Percentiles rank a stretch among this genome's conserved stretches.
Conservation (phyloP, 2,888 invertebrate genomes). For the Drosophila differens region DNA sequence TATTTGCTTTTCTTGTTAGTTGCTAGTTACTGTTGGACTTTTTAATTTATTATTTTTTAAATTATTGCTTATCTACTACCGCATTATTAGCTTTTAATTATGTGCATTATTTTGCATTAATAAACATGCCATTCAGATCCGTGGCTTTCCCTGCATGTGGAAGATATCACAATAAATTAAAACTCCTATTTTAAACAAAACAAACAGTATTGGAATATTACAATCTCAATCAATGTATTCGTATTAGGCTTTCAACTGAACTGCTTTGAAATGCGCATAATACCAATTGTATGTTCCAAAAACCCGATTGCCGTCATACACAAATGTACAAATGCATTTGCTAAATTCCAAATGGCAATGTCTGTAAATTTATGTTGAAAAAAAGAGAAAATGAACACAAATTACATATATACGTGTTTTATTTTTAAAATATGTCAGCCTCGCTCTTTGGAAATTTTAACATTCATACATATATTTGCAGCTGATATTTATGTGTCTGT, state of each 20-base stretch:
- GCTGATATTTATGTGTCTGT: conserved; percentile 23
- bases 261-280: conserved; percentile 22
- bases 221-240: background rate
- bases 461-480: conserved; percentile 7
- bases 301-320: background rate
- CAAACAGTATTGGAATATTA: background rate
- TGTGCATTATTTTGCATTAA: conserved; percentile 76
- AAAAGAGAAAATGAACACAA: conserved; percentile 6
- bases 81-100: conserved; percentile 68
- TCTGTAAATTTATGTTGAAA: background rate
- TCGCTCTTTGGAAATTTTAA: conserved; percentile 46
- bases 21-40: conserved; percentile 2
- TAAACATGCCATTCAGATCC: conserved; percentile 34
- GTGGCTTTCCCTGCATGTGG: conserved; percentile 32
- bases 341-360: conserved; percentile 17
- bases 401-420: conserved; percentile 21
- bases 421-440: conserved; percentile 54
- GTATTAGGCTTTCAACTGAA: background rate
- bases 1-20: conserved; percentile 4
- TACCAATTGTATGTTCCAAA: conserved; percentile 29
- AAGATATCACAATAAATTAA: conserved; percentile 23
- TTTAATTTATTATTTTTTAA: background rate
- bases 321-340: conserved; percentile 20
- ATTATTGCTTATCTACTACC: conserved; percentile 45
- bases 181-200: conserved; percentile 20